A percentile compares a stretch with the other conserved stretches of the same genome.
Evolutionary conservation across 2,113 vertebrate species (phyloP).

Genomic region (Perccottus glenii): DNA sequence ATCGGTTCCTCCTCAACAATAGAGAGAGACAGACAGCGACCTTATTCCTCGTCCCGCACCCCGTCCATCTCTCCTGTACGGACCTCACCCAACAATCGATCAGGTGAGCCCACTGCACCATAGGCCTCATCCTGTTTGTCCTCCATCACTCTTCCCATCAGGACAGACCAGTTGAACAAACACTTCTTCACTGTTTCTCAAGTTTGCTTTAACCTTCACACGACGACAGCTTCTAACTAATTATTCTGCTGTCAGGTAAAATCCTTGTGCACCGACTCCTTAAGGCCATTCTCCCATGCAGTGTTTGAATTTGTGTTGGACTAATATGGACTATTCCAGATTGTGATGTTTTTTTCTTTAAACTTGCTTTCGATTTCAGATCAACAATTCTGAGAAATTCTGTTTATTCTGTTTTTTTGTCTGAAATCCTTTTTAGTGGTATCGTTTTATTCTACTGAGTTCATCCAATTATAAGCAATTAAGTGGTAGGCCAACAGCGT

Average conservation of each 20-base stretch:
- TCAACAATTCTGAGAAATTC: neutral
- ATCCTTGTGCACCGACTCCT: constrained; percentile 19
- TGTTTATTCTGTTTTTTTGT: neutral
- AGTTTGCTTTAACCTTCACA: constrained; percentile 57
- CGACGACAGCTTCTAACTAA: constrained; percentile 16
- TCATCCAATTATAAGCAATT: too few species aligned
- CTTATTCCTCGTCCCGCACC: constrained; percentile 97
- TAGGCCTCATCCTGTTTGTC: constrained; percentile 17
- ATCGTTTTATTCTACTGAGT: too few species aligned
- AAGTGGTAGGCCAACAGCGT: too few species aligned
- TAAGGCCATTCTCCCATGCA: constrained; percentile 25
- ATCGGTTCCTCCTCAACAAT: constrained; percentile 97
- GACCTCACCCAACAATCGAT: constrained; percentile 97
- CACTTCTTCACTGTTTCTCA: constrained; percentile 6
- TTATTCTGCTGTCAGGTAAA: constrained; percentile 34
- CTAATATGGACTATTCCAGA: constrained; percentile 13
- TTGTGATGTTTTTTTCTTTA: neutral
- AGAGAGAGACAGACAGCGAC: constrained; percentile 95
- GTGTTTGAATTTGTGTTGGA: constrained; percentile 19
- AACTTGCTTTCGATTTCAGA: too few species aligned
- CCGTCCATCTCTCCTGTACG: constrained; percentile 97
- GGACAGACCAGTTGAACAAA: constrained; percentile 34
- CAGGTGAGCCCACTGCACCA: constrained; percentile 80
- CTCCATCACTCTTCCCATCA: constrained; percentile 39
- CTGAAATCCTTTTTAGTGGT: too few species aligned